Evolutionary conservation across 2,888 invertebrate species (phyloP).

Genomic region (Eilema sororculum): DNA sequence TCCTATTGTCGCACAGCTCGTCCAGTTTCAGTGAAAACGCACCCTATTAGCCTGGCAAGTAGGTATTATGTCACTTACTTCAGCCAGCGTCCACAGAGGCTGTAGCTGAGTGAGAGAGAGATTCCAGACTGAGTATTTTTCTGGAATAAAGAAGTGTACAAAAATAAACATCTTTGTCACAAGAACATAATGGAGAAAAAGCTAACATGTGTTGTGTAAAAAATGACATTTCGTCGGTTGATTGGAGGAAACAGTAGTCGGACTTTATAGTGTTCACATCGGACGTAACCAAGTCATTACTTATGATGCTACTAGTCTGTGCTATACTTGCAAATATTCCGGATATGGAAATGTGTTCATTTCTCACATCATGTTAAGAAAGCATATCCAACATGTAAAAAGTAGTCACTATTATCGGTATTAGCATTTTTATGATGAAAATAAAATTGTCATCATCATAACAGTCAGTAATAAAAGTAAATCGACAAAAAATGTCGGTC

Average conservation of each 20-base stretch:
- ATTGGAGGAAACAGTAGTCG: slow-evolving; percentile 18
- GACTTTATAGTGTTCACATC: background rate
- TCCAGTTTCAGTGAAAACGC: too few species aligned
- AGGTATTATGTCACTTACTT: too few species aligned
- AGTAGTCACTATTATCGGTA: background rate
- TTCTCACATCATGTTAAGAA: slow-evolving; percentile 1
- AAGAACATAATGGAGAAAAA: background rate
- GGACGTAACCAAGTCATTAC: background rate
- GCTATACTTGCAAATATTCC: slow-evolving; percentile 14
- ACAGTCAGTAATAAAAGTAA: too few species aligned
- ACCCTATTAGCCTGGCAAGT: too few species aligned
- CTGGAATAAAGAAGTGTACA: too few species aligned
- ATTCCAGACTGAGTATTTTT: too few species aligned
- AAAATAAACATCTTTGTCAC: background rate
- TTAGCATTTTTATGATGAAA: too few species aligned
- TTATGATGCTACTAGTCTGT: slow-evolving; percentile 11
- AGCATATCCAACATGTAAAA: background rate
- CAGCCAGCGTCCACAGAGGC: too few species aligned
- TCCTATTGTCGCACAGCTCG: too few species aligned
- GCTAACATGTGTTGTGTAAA: background rate
- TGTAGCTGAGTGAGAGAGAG: too few species aligned
- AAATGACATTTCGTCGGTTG: slow-evolving; percentile 3
- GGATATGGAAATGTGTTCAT: background rate
- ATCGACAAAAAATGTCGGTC: too few species aligned
- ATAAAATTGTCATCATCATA: background rate